Evolutionary conservation across 1,140 invertebrate species (phyloP), one percentile per base, ranked within the genome.

Genomic region (Lepidostoma basale): DNA sequence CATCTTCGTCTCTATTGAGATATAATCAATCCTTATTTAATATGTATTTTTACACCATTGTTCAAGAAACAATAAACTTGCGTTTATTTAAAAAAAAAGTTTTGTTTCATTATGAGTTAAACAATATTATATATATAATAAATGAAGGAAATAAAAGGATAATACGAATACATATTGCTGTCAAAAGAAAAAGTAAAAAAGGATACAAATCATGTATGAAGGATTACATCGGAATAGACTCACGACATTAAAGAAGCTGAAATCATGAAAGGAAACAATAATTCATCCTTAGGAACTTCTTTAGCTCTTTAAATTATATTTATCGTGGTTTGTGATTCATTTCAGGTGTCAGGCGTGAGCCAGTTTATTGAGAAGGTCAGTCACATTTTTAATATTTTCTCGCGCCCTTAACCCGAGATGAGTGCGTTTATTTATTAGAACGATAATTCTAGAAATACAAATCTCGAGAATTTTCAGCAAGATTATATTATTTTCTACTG

Each of bases 331-430:
- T 36, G 5, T 36, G 22, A 36, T 36, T 56, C 2, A 36, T 56
- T 56, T 33, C 52, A 56, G 52, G 52, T 56, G 52, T 56, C 52
- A 56, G 14, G 18, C 1, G n/a, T 36, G 1, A 18, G 26, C 10
- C 14, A 56, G 3, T 33, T 33, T 18, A n/a, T 22, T 23, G 20
- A 9, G 8, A 39, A 49, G 52, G 52, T 56, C 18, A 56, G 30
- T 33, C 28, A 33, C n/a, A 56, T 33, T 56, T 56, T 56, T 56
- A 28, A 56, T 56, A 33, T 36, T 56, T 56, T 22, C 52, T 56
- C n/a, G 33, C 36, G 36, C 36, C 52, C 52, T 12, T 33, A 10
- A 56, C n/a, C n/a, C n/a, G n/a, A n/a, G n/a, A n/a, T n/a, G n/a
- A n/a, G n/a, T n/a, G n/a, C n/a, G n/a, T n/a, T n/a, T n/a, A n/a